Evolutionary conservation across 2,113 vertebrate species (phyloP).

Genomic region (Paradoxurus hermaphroditus): DNA sequence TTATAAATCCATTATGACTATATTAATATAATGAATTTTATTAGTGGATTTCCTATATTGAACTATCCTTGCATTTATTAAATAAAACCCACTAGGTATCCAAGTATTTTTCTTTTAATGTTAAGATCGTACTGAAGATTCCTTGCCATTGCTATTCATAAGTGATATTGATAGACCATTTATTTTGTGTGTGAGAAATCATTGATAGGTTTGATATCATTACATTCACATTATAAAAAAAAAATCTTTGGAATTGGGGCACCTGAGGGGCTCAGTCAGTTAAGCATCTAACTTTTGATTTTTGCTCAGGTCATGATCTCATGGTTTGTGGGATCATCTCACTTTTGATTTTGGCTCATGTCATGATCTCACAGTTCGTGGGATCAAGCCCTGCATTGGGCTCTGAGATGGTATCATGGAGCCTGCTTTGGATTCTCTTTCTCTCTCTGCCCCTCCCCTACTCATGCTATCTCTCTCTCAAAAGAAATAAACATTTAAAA

Average conservation of each 20-base stretch:
- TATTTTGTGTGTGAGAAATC: background rate
- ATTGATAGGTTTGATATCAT: background rate
- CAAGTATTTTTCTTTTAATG: background rate
- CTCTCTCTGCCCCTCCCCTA: too few species aligned
- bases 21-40: background rate
- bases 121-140: background rate
- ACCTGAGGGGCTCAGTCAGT: too few species aligned
- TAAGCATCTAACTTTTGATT: too few species aligned
- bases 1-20: background rate
- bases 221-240: background rate
- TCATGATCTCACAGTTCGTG: too few species aligned
- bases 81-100: background rate
- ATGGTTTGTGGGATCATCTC: too few species aligned
- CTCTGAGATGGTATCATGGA: too few species aligned
- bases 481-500: background rate
- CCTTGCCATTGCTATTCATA: background rate
- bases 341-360: too few species aligned
- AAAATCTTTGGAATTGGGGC: background rate
- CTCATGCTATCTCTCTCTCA: too few species aligned
- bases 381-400: too few species aligned
- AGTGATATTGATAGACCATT: background rate
- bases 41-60: background rate
- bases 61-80: background rate
- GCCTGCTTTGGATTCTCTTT: too few species aligned
- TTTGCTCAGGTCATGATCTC: too few species aligned